Evolutionary conservation across 1,140 invertebrate species (phyloP), one percentile per base, ranked within the genome.

Genomic region (Drosophila mojavensis): DNA sequence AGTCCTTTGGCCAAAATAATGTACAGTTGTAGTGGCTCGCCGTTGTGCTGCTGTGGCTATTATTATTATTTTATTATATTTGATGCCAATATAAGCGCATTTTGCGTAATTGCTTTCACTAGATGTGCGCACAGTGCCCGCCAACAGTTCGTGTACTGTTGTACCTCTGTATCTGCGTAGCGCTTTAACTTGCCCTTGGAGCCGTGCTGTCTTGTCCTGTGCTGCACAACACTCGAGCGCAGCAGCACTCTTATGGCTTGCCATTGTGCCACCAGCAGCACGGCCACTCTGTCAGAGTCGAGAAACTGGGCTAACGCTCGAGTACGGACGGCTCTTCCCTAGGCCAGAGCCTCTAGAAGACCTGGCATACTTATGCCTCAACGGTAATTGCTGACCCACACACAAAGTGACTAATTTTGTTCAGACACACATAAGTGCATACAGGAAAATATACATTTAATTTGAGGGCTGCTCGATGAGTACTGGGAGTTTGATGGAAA

Each of bases 301-400:
- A 39, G 7, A 24, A 15, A n/a, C 33, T 39, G 4, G 20, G 15
- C 11, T 41, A 64, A 13, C 36, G 17, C 33, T 64, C 36, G 60
- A 47, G 43, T 5, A 45, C 6, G 33, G 28, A 33, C 5, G 33
- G 33, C 33, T 45, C 5, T 15, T 15, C 43, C 15, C 43, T 15
- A 17, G 43, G 15, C n/a, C 58, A 62, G 61, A 68, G 72, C 61
- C 47, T 28, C 26, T 43, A 53, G n/a, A 17, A 56, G 47, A 72
- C 79, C 48, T 51, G 69, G 48, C 48, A 47, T 54, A 39, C 45
- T 67, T 65, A 30, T 41, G 51, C 61, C 51, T 26, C 26, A 65
- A 62, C 82, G 70, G 86, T 85, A 86, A 85, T 81, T 85, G 79
- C 81, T 85, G 81, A 85, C 82, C 82, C 70, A 72, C 78, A 86